Evolutionary conservation across 2,113 vertebrate genomes (phyloP), one percentile per base, ranked within the genome.

Genomic region (Brachypteracias leptosomus): DNA sequence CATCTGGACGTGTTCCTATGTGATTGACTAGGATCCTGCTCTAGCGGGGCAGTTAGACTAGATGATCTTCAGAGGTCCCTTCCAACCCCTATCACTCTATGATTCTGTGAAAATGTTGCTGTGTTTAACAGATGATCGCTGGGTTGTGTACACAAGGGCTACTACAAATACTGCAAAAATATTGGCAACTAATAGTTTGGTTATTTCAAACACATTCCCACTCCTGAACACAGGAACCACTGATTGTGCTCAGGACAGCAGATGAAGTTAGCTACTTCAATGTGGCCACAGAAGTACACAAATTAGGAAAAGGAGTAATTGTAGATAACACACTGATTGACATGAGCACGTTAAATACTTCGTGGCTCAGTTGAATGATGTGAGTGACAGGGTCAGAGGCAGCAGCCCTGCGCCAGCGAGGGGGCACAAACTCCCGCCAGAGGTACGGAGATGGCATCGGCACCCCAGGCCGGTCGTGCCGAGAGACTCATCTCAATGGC

Each of bases 251-350:
- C 22, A 26, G 54, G 16, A 13, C 19, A 44, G 22, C n/a, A 35
- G 9, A 29, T 26, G 4, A 36, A 71, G 19, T 25, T 10, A 57
- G 46, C 18, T n/a, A 16, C 28, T 70, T 46, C 31, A 38, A 52
- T 0, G 1, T 6, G 33, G 17, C 24, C n/a, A 15, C 0, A 4
- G 12, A 18, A 49, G 16, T 0, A 17, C 25, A 33, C 5, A 6
- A 0, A 4, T n/a, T 9, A 8, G 33, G 4, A 10, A 58, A 7
- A 59, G 10, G 0, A 14, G 9, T 17, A 12, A 15, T 9, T 15
- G 5, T 4, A 3, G 5, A 1, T 0, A 24, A 6, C 54, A 26
- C 4, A 0, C 3, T 3, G 19, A 17, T 11, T 3, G 0, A 16
- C 3, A 8, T 1, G 12, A n/a, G 25, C 13, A n/a, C 2, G 5